Evolutionary conservation across 64 coral and sea anemone genomes (phyloP), one percentile per base, ranked within the genome.

Genomic region (Cladopsammia gracilis): DNA sequence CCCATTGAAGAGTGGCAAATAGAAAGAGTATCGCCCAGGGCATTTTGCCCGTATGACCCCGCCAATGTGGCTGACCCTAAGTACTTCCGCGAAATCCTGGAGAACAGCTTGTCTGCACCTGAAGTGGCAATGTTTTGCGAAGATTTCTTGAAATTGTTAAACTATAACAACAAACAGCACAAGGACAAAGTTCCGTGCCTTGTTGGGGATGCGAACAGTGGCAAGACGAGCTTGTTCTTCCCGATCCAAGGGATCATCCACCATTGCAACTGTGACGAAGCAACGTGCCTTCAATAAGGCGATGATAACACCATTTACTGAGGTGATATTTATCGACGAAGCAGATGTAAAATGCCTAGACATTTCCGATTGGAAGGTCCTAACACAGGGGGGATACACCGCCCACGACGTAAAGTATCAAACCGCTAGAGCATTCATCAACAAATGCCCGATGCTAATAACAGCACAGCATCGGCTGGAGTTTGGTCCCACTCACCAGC

Each of bases 181-280:
- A 87, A 71, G 67, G 64, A 71, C 11, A 82, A 82, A 60, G 70
- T 74, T 34, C 74, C 74, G 12, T 90, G 74, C 64, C 13, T 79
- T 3, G 51, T 79, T 10, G 74, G 88, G 12, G 45, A 60, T 11
- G 43, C 74, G 1, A 67, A 90, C 44, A 90, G 88, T 53, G 73
- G 73, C 0, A 90, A 90, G 23, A 79, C 88, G 7, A 90, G 88
- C 65, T 42, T 79, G 56, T 90, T 90, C 50, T 74, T 76, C 15
- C 60, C 88, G 24, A 57, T 90, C 3, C 64, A 78, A 24, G 58
- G 65, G 49, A 7, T 90, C 42, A 45, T 90, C 9, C 73, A 74
- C 58, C 42, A 79, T 90, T 50, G 86, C 69, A 56, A 54, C 48
- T 26, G 86, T 88, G 20, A 90, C 88, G 11, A 90, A 90, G 43